Evolutionary conservation across 2,113 vertebrate species (phyloP).

Genomic region (Cyanoliseus patagonus): DNA sequence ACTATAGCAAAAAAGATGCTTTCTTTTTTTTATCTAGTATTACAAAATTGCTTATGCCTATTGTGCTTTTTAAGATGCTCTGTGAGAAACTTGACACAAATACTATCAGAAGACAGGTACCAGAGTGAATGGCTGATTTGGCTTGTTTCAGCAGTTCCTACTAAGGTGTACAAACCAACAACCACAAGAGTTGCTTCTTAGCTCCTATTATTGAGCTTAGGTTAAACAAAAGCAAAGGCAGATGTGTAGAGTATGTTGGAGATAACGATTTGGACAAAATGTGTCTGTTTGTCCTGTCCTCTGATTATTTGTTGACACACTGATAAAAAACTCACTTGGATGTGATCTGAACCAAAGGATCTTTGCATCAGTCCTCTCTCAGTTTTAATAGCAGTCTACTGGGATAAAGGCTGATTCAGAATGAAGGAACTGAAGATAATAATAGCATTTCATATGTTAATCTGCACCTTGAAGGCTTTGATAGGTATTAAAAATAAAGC

Average conservation of each 20-base stretch:
- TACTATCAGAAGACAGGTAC: background rate
- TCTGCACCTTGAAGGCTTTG: background rate
- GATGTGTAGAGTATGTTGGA: background rate
- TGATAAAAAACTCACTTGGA: background rate
- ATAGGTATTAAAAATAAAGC: background rate
- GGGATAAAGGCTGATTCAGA: background rate
- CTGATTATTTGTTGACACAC: background rate
- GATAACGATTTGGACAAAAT: background rate
- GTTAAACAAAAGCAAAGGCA: constrained; percentile 28
- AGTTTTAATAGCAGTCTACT: background rate
- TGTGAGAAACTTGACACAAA: background rate
- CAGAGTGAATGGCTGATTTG: background rate
- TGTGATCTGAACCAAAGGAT: background rate
- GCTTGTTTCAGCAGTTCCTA: background rate
- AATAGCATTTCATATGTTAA: background rate
- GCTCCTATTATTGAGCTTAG: background rate
- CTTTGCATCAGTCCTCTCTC: background rate
- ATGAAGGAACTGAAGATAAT: background rate
- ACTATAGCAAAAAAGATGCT: background rate
- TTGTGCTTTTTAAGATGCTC: background rate
- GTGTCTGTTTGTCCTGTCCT: background rate
- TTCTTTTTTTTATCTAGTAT: background rate
- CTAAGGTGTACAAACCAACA: background rate
- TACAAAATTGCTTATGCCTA: background rate
- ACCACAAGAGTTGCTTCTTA: background rate